phyloP scores from a whole-genome alignment of 2,113 vertebrate species.

The Thermophis baileyi region DNA sequence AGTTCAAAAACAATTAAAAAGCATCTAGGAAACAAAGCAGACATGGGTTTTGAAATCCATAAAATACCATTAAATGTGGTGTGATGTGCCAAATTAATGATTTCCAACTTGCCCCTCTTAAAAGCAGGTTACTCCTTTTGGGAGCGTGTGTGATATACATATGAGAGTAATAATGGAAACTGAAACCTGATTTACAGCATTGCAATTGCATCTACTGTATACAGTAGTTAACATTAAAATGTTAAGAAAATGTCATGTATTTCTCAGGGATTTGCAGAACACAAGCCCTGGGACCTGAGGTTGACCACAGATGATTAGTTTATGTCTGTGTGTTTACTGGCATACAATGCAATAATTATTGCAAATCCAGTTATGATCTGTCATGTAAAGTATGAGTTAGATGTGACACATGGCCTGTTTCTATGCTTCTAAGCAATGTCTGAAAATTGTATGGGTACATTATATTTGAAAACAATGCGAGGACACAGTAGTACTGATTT shows the following conservation, averaged over 20 bases:
- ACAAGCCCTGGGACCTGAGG: neutral
- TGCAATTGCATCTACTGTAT: neutral
- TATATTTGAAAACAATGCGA: neutral
- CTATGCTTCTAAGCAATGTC: neutral
- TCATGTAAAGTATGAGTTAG: neutral
- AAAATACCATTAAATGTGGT: neutral
- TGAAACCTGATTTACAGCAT: neutral
- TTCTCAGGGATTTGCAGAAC: neutral
- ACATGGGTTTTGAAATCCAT: neutral
- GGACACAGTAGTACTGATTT: neutral
- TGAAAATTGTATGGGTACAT: neutral
- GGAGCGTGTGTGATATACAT: neutral
- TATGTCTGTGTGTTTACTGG: neutral
- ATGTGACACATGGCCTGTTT: neutral
- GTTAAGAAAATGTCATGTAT: neutral
- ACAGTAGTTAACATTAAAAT: neutral
- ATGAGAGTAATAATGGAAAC: neutral
- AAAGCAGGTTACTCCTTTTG: neutral
- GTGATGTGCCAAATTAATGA: neutral
- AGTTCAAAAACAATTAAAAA: constrained; percentile 1
- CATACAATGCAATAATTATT: neutral
- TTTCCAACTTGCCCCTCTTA: neutral
- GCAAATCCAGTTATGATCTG: neutral
- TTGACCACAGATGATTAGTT: neutral
- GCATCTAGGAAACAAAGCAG: neutral